Evolutionary conservation across 1,140 invertebrate genomes (phyloP).

Genomic region (Bombus huntii): DNA sequence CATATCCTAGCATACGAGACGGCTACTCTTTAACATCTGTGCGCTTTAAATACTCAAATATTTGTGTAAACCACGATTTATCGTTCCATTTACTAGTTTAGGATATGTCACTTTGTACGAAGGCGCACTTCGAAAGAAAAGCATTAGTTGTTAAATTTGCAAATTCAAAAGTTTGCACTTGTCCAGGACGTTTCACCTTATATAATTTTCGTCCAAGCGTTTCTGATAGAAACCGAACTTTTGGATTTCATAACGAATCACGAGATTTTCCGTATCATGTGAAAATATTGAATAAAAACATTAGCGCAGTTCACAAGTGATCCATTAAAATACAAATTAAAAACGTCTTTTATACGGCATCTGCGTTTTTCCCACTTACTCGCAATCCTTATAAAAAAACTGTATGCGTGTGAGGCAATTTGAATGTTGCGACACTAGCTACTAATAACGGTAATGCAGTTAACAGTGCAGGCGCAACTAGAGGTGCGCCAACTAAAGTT

Average conservation of each 20-base stretch:
- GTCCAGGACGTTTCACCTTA: constrained; percentile 40
- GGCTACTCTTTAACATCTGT: constrained; percentile 44
- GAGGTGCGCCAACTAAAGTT: constrained; percentile 71
- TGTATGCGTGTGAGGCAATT: constrained; percentile 77
- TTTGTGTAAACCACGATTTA: constrained; percentile 27
- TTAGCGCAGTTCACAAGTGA: constrained; percentile 5
- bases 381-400: constrained; percentile 74
- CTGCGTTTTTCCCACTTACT: neutral
- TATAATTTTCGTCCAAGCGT: neutral
- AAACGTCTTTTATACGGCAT: constrained; percentile 27
- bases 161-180: constrained; percentile 19
- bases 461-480: constrained; percentile 74
- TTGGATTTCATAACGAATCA: neutral
- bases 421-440: constrained; percentile 75
- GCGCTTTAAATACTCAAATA: constrained; percentile 54
- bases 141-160: constrained; percentile 27
- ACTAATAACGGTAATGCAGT: constrained; percentile 73
- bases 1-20: constrained; percentile 20
- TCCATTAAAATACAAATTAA: constrained; percentile 42
- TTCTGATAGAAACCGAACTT: constrained; percentile 8
- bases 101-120: constrained; percentile 63
- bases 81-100: constrained; percentile 40
- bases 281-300: constrained; percentile 33
- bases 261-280: constrained; percentile 12
- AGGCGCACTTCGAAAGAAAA: constrained; percentile 46